Evolutionary conservation across 2,113 vertebrate species (phyloP).

Genomic region (Paramormyrops kingsleyae): DNA sequence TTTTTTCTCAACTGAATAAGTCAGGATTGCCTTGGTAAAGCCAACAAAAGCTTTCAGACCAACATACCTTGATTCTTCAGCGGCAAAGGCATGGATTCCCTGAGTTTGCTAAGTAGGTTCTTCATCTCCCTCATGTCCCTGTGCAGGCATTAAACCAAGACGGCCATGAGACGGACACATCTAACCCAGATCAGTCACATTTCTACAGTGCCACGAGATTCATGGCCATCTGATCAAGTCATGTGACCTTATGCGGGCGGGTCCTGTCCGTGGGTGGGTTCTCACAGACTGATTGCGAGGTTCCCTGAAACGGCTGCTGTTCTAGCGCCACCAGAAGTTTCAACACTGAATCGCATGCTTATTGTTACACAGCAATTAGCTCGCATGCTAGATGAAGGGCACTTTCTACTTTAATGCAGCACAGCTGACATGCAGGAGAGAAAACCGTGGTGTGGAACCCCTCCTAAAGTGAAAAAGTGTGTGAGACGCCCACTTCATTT

Average conservation of each 20-base stretch:
- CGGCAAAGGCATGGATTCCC: constrained; percentile 99
- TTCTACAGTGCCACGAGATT: not conserved
- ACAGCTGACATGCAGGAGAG: not conserved
- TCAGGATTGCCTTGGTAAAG: not conserved
- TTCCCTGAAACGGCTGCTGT: not conserved
- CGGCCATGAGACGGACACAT: constrained; percentile 7
- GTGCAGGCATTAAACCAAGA: constrained; percentile 26
- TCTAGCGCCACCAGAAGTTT: not conserved
- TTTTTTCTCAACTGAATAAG: not conserved
- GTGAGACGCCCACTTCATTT: not conserved
- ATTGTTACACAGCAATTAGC: not conserved
- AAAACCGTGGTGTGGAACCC: not conserved
- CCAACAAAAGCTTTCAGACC: not conserved
- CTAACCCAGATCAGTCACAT: not conserved
- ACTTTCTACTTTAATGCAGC: not conserved
- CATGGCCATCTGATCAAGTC: not conserved
- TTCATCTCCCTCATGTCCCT: constrained; percentile 98
- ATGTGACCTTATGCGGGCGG: not conserved
- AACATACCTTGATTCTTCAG: constrained; percentile 91
- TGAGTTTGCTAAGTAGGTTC: constrained; percentile 99
- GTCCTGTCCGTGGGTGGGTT: not conserved
- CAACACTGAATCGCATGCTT: not conserved
- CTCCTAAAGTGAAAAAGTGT: not conserved
- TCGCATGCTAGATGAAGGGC: not conserved
- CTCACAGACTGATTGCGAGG: not conserved